These are phyloP conservation scores for Cotesia congregata DNA, from an alignment of 2,888 invertebrate species.

Conservation along the genomic window DNA sequence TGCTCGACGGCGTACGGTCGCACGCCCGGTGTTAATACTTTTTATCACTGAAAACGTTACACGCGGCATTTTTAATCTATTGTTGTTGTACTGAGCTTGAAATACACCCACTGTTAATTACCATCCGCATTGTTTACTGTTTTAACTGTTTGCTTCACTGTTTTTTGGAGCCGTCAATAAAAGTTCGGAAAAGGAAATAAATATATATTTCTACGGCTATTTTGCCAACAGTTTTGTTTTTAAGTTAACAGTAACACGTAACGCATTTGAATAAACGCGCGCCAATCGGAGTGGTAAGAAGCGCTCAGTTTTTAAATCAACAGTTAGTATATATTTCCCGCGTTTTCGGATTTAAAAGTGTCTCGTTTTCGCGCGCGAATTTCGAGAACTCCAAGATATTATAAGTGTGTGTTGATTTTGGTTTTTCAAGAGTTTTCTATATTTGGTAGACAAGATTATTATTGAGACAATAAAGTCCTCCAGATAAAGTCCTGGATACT, in stretches of 20 bases:
- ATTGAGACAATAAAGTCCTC: not conserved
- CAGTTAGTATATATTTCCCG: conserved; percentile 20
- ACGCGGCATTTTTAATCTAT: conserved; percentile 21
- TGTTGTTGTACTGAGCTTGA: conserved; percentile 4
- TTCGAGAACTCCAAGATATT: not conserved
- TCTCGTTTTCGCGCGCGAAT: not conserved
- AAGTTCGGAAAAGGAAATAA: not conserved
- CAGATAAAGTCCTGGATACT: not conserved
- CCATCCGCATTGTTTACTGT: not conserved
- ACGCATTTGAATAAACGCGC: conserved; percentile 16
- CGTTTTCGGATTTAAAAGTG: conserved; percentile 1
- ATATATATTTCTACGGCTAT: not conserved
- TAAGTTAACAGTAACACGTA: conserved; percentile 14
- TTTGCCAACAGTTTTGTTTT: not conserved
- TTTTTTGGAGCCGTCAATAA: not conserved
- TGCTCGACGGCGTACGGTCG: conserved; percentile 49
- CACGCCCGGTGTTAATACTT: conserved; percentile 37
- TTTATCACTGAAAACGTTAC: conserved; percentile 12
- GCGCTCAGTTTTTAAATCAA: conserved; percentile 6
- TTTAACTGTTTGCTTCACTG: not conserved
- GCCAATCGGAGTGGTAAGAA: conserved; percentile 33
- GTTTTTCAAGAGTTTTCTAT: not conserved
- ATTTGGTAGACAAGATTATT: not conserved
- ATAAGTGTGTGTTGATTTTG: not conserved
- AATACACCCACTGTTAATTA: not conserved